Evolutionary conservation across 2,888 invertebrate species (phyloP), one percentile per base, ranked within the genome.

Genomic region (Pharmacophagus antenor): DNA sequence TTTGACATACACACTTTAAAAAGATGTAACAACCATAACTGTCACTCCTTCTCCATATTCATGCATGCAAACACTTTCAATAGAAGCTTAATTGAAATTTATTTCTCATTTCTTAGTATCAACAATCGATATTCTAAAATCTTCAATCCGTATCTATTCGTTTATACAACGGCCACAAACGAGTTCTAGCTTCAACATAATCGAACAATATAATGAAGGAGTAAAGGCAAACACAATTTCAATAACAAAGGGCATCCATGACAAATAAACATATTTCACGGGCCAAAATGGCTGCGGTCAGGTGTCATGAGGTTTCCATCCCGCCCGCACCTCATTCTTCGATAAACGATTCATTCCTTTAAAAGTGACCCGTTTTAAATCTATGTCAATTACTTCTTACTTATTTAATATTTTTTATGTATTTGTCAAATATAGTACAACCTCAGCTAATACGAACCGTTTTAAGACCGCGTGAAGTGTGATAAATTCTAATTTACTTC

Each of bases 241-340:
- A 89, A 90, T 90, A 88, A 90, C 90, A 90, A 89, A 89, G 80
- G 84, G 78, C 80, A 82, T 77, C 84, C 84, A 87, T 84, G 88
- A 88, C 90, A 89, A 90, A 90, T 90, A 90, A 90, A 89, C 88
- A 90, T 90, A 89, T 90, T 89, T 90, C 89, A 89, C 83, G 84
- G 85, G 81, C 88, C 82, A 86, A 89, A 89, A 88, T 88, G 89
- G 87, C 88, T 87, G 83, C 88, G 90, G 89, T 90, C 90, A 89
- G 87, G 87, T 89, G 90, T 88, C 90, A 86, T 77, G 77, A 72
- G 72, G 70, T 72, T 72, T 74, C 74, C 76, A 74, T 75, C 74
- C 74, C 73, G 72, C 70, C 69, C 70, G 67, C 67, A 66, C 71
- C 77, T 81, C 82, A 82, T 85, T 83, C 80, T 76, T 72, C 75